Evolutionary conservation across 2,888 invertebrate genomes (phyloP).

Genomic region (Nemapogon koenigi): DNA sequence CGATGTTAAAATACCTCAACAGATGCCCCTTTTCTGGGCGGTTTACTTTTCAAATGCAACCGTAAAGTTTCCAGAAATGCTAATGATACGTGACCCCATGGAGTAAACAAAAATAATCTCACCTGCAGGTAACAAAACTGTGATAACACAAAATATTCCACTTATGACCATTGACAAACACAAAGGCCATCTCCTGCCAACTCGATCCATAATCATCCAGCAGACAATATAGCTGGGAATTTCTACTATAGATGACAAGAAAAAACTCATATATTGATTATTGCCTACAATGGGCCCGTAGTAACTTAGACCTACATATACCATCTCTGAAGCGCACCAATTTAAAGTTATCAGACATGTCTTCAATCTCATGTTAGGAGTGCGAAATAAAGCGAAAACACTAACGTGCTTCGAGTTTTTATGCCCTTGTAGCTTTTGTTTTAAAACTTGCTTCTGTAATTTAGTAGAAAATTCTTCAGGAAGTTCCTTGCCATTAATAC

Average conservation of each 20-base stretch:
- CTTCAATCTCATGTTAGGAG: constrained; percentile 89
- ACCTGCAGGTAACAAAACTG: constrained; percentile 83
- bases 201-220: constrained; percentile 88
- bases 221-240: constrained; percentile 88
- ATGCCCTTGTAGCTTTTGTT: constrained; percentile 64
- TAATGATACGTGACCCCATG: neutral
- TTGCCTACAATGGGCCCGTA: constrained; percentile 89
- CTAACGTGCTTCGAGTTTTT: constrained; percentile 46
- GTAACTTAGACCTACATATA: constrained; percentile 90
- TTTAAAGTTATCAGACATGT: constrained; percentile 85
- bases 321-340: constrained; percentile 93
- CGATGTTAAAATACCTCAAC: too few species aligned
- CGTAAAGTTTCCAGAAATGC: too few species aligned
- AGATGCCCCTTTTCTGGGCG: too few species aligned
- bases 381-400: constrained; percentile 72
- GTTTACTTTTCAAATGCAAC: too few species aligned
- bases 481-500: constrained; percentile 76
- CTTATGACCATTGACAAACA: constrained; percentile 85
- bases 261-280: constrained; percentile 88
- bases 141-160: constrained; percentile 84
- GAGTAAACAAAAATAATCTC: constrained; percentile 19
- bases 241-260: constrained; percentile 86
- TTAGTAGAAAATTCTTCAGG: constrained; percentile 76
- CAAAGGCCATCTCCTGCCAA: constrained; percentile 88
- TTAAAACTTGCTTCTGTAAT: constrained; percentile 74